A percentile compares a stretch with the other conserved stretches of the same genome.
Evolutionary conservation across 2,888 invertebrate genomes (phyloP).

Genomic region (Pseudolycoriella hygida): DNA sequence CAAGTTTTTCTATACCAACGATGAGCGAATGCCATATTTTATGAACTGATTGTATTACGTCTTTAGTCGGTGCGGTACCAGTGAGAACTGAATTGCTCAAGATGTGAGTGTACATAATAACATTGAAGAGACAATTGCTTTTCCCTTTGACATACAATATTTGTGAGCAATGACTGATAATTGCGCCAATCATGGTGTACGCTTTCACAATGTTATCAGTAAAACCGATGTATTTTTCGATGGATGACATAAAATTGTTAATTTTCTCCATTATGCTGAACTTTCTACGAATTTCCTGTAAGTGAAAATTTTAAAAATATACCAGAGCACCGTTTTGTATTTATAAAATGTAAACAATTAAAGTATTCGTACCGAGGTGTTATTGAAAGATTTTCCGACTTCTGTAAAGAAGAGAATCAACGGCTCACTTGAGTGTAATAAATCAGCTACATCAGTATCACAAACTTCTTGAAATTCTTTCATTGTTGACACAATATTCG

Average conservation of each 20-base stretch:
- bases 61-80: slow-evolving; percentile 28
- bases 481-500: slow-evolving; percentile 16
- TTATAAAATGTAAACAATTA: not conserved
- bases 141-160: slow-evolving; percentile 18
- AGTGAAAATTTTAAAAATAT: not conserved
- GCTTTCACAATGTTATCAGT: slow-evolving; percentile 17
- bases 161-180: slow-evolving; percentile 24
- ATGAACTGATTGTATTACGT: slow-evolving; percentile 29
- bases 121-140: slow-evolving; percentile 31
- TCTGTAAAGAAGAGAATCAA: slow-evolving; percentile 23
- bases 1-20: slow-evolving; percentile 32
- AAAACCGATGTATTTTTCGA: slow-evolving; percentile 9
- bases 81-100: slow-evolving; percentile 32
- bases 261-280: slow-evolving; percentile 7
- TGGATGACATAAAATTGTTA: not conserved
- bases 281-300: slow-evolving; percentile 13
- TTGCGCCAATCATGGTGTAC: slow-evolving; percentile 26
- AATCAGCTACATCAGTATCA: slow-evolving; percentile 13
- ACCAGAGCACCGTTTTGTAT: not conserved
- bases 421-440: slow-evolving; percentile 22
- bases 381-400: slow-evolving; percentile 17
- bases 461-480: slow-evolving; percentile 19
- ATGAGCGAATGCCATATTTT: slow-evolving; percentile 34
- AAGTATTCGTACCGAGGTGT: not conserved
- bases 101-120: slow-evolving; percentile 32